Percentiles rank a stretch among this genome's conserved stretches.
Evolutionary conservation across 2,113 vertebrate species (phyloP).

Genomic region (Eira barbara): DNA sequence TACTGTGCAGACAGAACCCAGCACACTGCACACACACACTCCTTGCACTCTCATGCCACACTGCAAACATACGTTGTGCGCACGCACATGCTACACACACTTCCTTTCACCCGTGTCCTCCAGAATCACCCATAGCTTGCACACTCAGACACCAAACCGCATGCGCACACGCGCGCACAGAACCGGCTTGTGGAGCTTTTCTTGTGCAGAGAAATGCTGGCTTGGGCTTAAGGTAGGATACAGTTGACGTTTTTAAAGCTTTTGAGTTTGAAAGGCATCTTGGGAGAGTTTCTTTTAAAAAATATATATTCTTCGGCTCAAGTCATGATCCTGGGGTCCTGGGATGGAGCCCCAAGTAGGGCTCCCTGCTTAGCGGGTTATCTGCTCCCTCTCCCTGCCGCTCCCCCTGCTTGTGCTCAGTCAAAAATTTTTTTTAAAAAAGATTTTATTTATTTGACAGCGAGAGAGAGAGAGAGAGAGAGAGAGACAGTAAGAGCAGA

Average conservation of each 20-base stretch:
- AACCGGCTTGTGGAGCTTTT: not conserved
- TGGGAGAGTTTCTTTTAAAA: not conserved
- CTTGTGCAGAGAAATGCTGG: not conserved
- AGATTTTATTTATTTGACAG: no score
- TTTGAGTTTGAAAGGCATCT: not conserved
- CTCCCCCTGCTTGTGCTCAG: no score
- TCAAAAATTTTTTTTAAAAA: no score
- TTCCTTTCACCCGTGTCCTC: not conserved
- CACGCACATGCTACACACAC: not conserved
- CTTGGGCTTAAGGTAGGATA: not conserved
- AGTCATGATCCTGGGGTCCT: no score
- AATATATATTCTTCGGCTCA: not conserved
- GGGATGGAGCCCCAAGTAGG: no score
- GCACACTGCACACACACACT: not conserved
- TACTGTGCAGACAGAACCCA: not conserved
- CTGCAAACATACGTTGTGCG: fast-evolving
- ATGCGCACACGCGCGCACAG: not conserved
- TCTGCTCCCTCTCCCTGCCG: no score
- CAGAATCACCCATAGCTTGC: not conserved
- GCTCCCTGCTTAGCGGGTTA: no score
- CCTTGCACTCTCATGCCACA: no score
- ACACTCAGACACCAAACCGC: not conserved
- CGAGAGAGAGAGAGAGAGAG: no score
- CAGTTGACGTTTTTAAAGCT: not conserved
- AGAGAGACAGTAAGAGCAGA: no score